These are phyloP conservation scores for Axea sp. DNA, from an alignment of 2,888 invertebrate species.

Conservation along the genomic window DNA sequence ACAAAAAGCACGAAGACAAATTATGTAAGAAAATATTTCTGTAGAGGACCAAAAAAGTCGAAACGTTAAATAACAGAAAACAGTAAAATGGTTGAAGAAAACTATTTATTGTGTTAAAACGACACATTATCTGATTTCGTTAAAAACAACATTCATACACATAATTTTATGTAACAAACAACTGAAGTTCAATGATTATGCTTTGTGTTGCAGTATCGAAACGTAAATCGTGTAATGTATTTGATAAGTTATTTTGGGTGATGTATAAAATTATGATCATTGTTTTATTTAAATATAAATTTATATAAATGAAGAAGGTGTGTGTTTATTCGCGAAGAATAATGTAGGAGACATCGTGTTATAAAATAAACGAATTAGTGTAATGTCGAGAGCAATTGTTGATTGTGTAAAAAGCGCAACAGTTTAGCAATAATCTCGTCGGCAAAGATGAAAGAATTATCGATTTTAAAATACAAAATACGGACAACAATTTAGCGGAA, in stretches of 20 bases:
- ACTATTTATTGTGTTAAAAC: too few species aligned
- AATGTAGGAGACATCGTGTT: neutral
- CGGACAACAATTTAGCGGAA: too few species aligned
- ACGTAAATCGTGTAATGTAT: conserved; percentile 32
- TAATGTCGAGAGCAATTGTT: neutral
- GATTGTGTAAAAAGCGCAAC: neutral
- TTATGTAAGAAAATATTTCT: too few species aligned
- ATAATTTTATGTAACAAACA: conserved; percentile 7
- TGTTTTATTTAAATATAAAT: conserved; percentile 46
- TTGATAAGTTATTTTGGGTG: conserved; percentile 32
- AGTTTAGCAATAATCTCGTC: neutral
- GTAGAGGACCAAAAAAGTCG: too few species aligned
- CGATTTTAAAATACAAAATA: too few species aligned
- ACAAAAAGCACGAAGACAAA: too few species aligned
- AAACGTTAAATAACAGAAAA: too few species aligned
- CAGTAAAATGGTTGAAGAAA: too few species aligned
- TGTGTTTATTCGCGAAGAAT: conserved; percentile 13
- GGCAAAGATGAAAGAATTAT: neutral
- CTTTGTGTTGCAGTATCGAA: conserved; percentile 16
- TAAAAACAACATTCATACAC: neutral
- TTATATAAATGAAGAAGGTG: conserved; percentile 21
- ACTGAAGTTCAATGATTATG: neutral
- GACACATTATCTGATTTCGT: neutral
- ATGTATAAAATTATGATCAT: conserved; percentile 33
- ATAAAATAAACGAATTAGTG: neutral